Conservation (phyloP, 2,797 vertebrate genomes). For the Coluber constrictor region DNA sequence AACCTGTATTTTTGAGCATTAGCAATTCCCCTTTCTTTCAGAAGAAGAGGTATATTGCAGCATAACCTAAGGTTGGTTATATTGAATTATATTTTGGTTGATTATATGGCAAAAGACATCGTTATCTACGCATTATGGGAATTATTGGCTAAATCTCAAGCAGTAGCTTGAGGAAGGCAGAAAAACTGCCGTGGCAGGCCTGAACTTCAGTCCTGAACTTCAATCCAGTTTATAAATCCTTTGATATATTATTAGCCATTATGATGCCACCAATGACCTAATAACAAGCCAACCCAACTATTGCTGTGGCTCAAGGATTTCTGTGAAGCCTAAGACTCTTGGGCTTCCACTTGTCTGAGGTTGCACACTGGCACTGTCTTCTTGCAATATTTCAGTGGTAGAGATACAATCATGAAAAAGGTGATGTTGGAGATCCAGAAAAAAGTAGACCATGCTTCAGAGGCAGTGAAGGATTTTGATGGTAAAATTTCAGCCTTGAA, state of each 20-base stretch:
- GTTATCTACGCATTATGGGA: background rate
- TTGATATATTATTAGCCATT: background rate
- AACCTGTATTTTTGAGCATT: background rate
- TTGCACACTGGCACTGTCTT: fast-evolving
- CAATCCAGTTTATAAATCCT: background rate
- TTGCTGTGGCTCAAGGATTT: background rate
- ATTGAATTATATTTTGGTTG: background rate
- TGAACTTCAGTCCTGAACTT: background rate
- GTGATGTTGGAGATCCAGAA: background rate
- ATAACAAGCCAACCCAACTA: background rate
- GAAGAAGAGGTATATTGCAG: background rate
- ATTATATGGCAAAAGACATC: background rate
- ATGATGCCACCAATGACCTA: background rate
- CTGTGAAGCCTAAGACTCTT: background rate
- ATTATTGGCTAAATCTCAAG: background rate
- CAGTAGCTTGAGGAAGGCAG: background rate
- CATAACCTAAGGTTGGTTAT: background rate
- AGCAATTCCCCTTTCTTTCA: background rate
- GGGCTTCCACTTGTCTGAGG: fast-evolving
- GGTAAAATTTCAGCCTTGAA: constrained; percentile 13
- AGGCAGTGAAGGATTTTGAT: background rate
- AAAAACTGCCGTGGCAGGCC: background rate
- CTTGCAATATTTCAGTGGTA: background rate
- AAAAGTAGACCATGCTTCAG: constrained; percentile 15
- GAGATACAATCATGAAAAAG: background rate